phyloP scores from a whole-genome alignment of 2,888 invertebrate species.

The Bugula neritina region DNA sequence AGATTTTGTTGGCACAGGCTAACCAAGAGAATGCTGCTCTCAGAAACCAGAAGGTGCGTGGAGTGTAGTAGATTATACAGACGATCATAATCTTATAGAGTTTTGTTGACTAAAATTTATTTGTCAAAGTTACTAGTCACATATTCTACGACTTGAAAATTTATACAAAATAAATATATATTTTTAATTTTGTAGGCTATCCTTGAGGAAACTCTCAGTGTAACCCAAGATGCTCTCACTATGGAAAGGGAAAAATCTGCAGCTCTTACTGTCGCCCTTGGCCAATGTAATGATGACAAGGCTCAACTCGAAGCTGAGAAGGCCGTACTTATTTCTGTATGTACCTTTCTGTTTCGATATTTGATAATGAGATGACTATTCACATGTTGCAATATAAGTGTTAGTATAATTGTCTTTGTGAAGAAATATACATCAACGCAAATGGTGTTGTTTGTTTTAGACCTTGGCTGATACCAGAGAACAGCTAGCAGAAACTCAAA shows the following conservation, averaged over 20 bases:
- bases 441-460: not conserved
- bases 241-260: slow-evolving; percentile 2
- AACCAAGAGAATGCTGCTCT: not conserved
- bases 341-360: not conserved
- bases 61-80: too few relatives aligned
- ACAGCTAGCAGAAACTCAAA: not conserved
- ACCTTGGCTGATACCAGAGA: slow-evolving; percentile 3
- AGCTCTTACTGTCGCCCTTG: not conserved
- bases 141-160: too few relatives aligned
- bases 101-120: too few relatives aligned
- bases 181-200: slow-evolving; percentile 3
- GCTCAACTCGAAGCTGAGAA: slow-evolving; percentile 20
- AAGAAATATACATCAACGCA: too few relatives aligned
- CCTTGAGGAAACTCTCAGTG: not conserved
- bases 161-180: too few relatives aligned
- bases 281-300: not conserved
- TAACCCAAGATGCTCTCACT: not conserved
- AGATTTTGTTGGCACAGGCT: not conserved
- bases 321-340: not conserved
- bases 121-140: too few relatives aligned
- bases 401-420: too few relatives aligned
- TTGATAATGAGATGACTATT: too few relatives aligned
- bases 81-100: too few relatives aligned
- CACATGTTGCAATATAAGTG: too few relatives aligned
- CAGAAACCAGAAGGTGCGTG: not conserved